These are phyloP conservation scores for Neogale vison DNA, from an alignment of 2,113 vertebrate genomes.

Conservation along the genomic window DNA sequence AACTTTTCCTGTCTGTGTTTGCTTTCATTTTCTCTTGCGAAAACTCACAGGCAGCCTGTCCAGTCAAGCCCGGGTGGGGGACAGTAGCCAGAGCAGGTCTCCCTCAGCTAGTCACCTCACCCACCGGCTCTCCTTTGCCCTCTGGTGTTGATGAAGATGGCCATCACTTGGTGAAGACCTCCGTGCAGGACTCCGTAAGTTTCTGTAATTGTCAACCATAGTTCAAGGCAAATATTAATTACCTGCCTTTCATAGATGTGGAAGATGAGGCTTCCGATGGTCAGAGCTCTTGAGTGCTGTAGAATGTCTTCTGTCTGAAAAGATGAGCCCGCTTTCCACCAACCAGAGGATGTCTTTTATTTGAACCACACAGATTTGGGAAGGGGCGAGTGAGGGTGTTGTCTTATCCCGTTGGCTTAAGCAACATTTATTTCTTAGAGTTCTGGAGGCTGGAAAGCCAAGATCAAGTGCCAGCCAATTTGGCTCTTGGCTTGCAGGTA, in stretches of 20 bases:
- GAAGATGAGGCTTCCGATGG: not conserved
- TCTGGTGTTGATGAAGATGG: not conserved
- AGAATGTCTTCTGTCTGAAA: rapidly evolving
- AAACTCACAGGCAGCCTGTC: not conserved
- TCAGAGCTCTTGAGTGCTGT: not conserved
- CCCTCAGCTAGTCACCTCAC: not conserved
- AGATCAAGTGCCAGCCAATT: not conserved
- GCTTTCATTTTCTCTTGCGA: not conserved
- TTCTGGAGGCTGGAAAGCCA: not conserved
- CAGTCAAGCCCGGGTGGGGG: not conserved
- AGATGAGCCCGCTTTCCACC: not conserved
- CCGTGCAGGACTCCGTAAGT: not conserved
- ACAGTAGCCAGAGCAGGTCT: not conserved
- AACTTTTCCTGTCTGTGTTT: not conserved
- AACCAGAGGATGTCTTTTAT: not conserved
- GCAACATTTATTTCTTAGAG: not conserved
- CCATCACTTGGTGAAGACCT: not conserved
- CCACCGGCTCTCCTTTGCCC: not conserved
- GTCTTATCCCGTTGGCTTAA: not conserved
- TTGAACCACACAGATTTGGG: not conserved
- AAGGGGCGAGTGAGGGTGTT: not conserved
- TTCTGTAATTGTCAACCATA: not conserved
- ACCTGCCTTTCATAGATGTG: not conserved
- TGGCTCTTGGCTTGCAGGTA: not conserved
- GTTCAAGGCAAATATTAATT: slow-evolving; percentile 3